These are phyloP conservation scores for Falco berigora DNA, from an alignment of 2,797 vertebrate species.

Conservation along the genomic window DNA sequence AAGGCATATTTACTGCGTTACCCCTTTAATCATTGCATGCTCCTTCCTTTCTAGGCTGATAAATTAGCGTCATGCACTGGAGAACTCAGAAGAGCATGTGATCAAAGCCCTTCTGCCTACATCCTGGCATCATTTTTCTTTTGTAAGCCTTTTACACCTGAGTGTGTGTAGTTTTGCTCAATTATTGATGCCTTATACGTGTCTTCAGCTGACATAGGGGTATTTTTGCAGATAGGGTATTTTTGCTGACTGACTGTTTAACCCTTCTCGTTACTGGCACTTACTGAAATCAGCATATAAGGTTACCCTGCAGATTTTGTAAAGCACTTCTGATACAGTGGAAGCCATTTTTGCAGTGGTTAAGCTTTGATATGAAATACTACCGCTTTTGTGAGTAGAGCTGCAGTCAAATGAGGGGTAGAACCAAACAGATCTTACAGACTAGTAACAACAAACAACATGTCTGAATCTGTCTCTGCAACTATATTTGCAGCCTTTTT, in stretches of 20 bases:
- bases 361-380: neutral
- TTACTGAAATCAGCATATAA: neutral
- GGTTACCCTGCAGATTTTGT: neutral
- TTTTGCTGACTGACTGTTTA: neutral
- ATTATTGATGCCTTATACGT: neutral
- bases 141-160: neutral
- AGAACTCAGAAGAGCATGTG: rapidly evolving
- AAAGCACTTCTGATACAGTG: neutral
- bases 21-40: neutral
- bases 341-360: neutral
- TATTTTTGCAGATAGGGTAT: neutral
- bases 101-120: neutral
- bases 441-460: neutral
- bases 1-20: neutral
- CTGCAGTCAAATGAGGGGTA: neutral
- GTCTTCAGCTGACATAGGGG: neutral
- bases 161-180: neutral
- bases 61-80: neutral
- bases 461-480: neutral
- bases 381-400: neutral
- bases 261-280: neutral
- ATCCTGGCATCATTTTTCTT: neutral
- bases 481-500: neutral
- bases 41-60: neutral
- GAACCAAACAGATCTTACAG: neutral